Evolutionary conservation across 2,113 vertebrate species (phyloP), one percentile per base, ranked within the genome.

Genomic region (Festucalex cinctus): DNA sequence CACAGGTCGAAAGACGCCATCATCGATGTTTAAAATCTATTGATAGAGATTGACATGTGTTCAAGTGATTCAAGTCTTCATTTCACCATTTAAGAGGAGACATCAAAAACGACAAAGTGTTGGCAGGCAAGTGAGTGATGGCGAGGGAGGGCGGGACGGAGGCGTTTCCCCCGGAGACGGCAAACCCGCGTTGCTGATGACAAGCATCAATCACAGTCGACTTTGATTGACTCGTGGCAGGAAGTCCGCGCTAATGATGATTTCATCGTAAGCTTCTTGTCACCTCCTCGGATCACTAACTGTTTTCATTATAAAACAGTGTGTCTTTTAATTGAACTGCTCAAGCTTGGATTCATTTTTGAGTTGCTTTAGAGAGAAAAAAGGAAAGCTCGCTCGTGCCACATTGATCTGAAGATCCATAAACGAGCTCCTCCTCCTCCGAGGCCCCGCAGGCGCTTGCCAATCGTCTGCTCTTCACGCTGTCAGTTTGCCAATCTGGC

Each of bases 161-260:
- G 49, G 68, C 24, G 61, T n/a, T 43, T 1, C n/a, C n/a, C 69
- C 60, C 49, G 48, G 76, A 72, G 77, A 77, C 78, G 57, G 70
- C 37, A 1, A 48, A 62, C n/a, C 53, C 5, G 54, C 67, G 70
- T 85, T 77, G 69, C 8, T 63, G 46, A 48, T 64, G 80, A 81
- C 80, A 71, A 77, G 74, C 82, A 76, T 88, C 82, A 85, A 70
- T 88, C 87, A 81, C 44, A 41, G 63, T 24, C n/a, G 3, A 41
- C 71, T 85, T 77, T 81, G 86, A 88, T 80, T 81, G 82, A 85
- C 84, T 86, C 69, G 63, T 77, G 75, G 10, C 68, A 0, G 76
- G 59, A 63, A 80, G 68, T 74, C 58, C 46, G 9, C 32, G 43
- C 71, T 77, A 75, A 84, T 80, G 74, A 84, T 81, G 67, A 85